phyloP scores from a whole-genome alignment of 1,140 invertebrate species.

The Nephila pilipes region DNA sequence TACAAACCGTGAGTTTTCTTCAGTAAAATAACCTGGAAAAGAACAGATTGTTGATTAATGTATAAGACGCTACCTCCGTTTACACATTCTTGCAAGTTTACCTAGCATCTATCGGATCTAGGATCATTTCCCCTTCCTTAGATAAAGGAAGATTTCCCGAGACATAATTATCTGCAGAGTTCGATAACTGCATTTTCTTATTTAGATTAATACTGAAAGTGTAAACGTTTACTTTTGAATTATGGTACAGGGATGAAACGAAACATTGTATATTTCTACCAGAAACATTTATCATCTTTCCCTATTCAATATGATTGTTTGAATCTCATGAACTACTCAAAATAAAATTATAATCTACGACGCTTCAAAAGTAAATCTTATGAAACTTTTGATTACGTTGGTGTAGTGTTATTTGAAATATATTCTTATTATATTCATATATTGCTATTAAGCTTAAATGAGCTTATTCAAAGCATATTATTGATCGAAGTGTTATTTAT shows the following conservation, averaged over 20 bases:
- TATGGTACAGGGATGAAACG: not conserved
- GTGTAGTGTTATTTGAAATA: too few species aligned
- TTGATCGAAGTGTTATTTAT: too few species aligned
- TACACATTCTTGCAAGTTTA: conserved; percentile 9
- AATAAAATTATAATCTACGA: not conserved
- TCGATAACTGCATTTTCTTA: conserved; percentile 23
- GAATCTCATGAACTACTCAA: not conserved
- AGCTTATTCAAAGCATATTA: too few species aligned
- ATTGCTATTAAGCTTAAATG: too few species aligned
- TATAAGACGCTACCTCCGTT: conserved; percentile 2
- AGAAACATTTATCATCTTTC: not conserved
- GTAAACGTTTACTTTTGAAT: not conserved
- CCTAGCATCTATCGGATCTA: not conserved
- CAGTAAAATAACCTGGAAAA: not conserved
- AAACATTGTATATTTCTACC: not conserved
- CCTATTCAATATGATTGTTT: not conserved
- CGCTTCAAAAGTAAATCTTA: too few species aligned
- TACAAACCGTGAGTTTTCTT: not conserved
- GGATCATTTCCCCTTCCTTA: not conserved
- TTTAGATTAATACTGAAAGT: not conserved
- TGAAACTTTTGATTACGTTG: too few species aligned
- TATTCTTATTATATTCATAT: too few species aligned
- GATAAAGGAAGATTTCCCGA: conserved; percentile 27
- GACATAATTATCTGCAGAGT: not conserved
- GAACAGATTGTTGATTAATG: conserved; percentile 51